Evolutionary conservation across 1,140 invertebrate species (phyloP).

Genomic region (Drosophila murphyi): DNA sequence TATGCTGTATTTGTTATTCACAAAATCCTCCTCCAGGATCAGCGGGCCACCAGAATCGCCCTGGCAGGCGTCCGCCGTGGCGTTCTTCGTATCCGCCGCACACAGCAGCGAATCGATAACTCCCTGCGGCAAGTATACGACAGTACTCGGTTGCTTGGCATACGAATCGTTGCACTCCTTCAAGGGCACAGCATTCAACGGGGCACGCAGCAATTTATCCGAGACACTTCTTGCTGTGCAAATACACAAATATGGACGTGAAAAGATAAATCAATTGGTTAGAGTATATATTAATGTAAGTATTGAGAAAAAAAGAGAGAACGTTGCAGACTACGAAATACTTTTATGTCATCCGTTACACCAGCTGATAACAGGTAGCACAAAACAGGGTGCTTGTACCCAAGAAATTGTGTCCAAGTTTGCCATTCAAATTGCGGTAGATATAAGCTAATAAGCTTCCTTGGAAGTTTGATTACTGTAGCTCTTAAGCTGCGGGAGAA

Average conservation of each 20-base stretch:
- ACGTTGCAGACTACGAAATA: too few species aligned
- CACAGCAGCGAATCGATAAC: slow-evolving; percentile 85
- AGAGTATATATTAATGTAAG: too few species aligned
- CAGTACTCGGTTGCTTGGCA: slow-evolving; percentile 25
- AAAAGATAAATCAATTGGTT: not conserved
- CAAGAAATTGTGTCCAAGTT: too few species aligned
- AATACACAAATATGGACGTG: not conserved
- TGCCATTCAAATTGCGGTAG: too few species aligned
- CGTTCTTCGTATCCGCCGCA: slow-evolving; percentile 85
- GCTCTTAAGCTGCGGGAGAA: too few species aligned
- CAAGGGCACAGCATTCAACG: slow-evolving; percentile 53
- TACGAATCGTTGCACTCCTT: slow-evolving; percentile 47
- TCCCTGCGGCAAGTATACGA: slow-evolving; percentile 40
- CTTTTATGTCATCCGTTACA: too few species aligned
- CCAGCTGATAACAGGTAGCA: too few species aligned
- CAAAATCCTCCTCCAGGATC: slow-evolving; percentile 76
- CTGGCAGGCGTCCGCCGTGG: slow-evolving; percentile 86
- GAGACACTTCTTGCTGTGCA: slow-evolving; percentile 51
- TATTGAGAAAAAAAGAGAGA: too few species aligned
- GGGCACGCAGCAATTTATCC: slow-evolving; percentile 64
- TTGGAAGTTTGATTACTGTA: too few species aligned
- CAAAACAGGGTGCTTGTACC: too few species aligned
- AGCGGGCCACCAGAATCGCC: slow-evolving; percentile 90
- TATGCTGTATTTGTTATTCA: slow-evolving; percentile 53
- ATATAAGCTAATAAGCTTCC: too few species aligned